Evolutionary conservation across 1,140 invertebrate species (phyloP).

Genomic region (Amphibalanus amphitrite): DNA sequence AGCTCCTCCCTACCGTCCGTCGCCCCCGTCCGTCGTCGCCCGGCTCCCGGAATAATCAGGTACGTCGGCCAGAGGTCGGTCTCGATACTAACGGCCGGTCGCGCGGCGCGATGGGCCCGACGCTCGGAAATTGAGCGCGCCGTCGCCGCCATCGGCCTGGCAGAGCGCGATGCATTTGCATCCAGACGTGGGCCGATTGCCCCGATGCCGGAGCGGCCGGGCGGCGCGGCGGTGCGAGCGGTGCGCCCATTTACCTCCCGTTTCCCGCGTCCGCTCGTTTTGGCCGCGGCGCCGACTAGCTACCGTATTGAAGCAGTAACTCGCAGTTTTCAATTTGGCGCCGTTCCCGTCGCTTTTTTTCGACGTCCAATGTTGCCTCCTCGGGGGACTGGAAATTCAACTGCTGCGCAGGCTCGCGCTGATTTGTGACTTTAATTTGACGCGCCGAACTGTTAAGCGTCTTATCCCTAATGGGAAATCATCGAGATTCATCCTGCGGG

Average conservation of each 20-base stretch:
- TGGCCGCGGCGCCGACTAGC: too few species aligned
- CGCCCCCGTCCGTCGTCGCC: too few species aligned
- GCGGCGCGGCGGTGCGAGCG: constrained; percentile 17
- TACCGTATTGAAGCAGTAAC: neutral
- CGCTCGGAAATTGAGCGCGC: constrained; percentile 31
- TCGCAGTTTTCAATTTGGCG: neutral
- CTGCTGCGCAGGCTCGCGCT: neutral
- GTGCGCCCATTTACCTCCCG: neutral
- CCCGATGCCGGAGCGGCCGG: constrained; percentile 16
- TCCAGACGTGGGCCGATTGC: too few species aligned
- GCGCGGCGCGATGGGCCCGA: too few species aligned
- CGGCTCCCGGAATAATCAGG: too few species aligned
- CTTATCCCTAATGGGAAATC: neutral
- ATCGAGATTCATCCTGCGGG: neutral
- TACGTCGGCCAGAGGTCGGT: too few species aligned
- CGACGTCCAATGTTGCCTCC: neutral
- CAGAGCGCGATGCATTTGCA: too few species aligned
- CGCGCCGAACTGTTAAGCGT: neutral
- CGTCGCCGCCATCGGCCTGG: constrained; percentile 27
- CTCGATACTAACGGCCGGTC: too few species aligned
- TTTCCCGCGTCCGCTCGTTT: neutral
- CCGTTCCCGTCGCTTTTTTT: neutral
- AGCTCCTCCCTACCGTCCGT: too few species aligned
- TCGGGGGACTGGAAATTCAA: neutral
- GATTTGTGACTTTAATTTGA: neutral